Conservation (phyloP, 2,888 invertebrate species). For the Nomada goodeniana region DNA sequence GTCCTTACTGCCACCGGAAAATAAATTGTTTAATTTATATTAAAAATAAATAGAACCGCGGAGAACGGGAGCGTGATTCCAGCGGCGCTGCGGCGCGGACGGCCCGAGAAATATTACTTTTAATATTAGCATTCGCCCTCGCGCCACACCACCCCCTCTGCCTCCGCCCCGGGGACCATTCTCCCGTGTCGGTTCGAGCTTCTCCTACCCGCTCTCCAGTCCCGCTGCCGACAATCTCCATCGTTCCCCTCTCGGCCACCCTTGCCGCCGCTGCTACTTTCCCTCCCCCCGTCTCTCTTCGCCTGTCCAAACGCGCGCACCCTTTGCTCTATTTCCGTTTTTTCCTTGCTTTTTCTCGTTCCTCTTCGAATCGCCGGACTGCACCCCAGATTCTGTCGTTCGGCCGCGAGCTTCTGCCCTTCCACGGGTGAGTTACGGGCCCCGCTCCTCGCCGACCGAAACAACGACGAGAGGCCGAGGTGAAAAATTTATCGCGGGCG, state of each 20-base stretch:
- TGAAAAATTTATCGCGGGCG: constrained; percentile 60
- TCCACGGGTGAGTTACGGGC: constrained; percentile 45
- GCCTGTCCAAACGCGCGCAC: neutral
- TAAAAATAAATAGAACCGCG: constrained; percentile 83
- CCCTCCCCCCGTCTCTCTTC: constrained; percentile 13
- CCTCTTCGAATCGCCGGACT: constrained; percentile 39
- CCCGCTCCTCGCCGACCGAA: neutral
- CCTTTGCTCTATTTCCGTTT: constrained; percentile 2
- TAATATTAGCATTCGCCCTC: constrained; percentile 83
- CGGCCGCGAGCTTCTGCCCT: constrained; percentile 28
- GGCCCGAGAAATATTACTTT: constrained; percentile 84
- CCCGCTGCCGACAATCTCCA: constrained; percentile 49
- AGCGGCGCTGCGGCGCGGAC: constrained; percentile 79
- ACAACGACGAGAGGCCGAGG: constrained; percentile 21
- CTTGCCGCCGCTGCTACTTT: constrained; percentile 38
- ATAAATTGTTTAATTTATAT: constrained; percentile 86
- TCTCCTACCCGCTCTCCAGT: constrained; percentile 19
- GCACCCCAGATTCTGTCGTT: neutral
- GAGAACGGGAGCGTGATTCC: constrained; percentile 59
- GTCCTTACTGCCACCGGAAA: constrained; percentile 81
- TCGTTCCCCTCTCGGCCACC: constrained; percentile 51
- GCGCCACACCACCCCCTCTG: constrained; percentile 36
- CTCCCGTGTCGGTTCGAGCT: constrained; percentile 17
- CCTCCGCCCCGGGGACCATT: constrained; percentile 23
- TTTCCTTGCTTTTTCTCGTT: neutral